phyloP scores from a whole-genome alignment of 2,888 invertebrate species.

The Cynaeus angustus region DNA sequence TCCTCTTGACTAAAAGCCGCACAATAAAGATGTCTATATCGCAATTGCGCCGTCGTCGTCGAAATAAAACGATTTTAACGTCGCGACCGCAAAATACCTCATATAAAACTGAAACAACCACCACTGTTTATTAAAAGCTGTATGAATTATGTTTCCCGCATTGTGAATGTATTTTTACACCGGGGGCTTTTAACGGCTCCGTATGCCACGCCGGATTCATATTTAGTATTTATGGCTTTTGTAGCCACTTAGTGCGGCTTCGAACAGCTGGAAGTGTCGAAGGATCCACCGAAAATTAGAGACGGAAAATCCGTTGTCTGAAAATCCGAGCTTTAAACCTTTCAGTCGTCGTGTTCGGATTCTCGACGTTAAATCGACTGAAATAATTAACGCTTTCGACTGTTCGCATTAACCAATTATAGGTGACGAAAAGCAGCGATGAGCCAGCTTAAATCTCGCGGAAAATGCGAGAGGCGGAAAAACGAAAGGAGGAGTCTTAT shows the following conservation, averaged over 20 bases:
- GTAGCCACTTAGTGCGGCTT: conserved; percentile 62
- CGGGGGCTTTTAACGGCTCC: conserved; percentile 47
- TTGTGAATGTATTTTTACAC: conserved; percentile 63
- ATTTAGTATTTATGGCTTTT: conserved; percentile 64
- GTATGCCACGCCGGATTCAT: conserved; percentile 55
- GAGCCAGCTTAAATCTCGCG: conserved; percentile 55
- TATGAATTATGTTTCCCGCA: conserved; percentile 65
- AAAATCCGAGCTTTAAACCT: conserved; percentile 45
- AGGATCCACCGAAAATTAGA: conserved; percentile 43
- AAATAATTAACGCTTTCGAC: conserved; percentile 60
- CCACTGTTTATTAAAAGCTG: conserved; percentile 62
- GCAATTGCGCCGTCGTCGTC: conserved; percentile 41
- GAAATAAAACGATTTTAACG: conserved; percentile 44
- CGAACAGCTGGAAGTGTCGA: conserved; percentile 61
- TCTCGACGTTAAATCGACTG: conserved; percentile 59
- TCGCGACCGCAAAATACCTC: conserved; percentile 49
- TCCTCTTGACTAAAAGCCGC: neutral
- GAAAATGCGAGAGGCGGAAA: conserved; percentile 51
- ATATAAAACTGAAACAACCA: conserved; percentile 62
- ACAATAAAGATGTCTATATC: conserved; percentile 51
- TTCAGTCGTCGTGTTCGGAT: conserved; percentile 53
- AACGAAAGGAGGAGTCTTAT: conserved; percentile 47
- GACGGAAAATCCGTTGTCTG: conserved; percentile 16
- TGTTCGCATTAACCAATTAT: conserved; percentile 60
- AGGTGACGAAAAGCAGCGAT: conserved; percentile 58